These are phyloP conservation scores for Apogon hyalosoma DNA, from an alignment of 2,797 vertebrate species.

Conservation along the genomic window DNA sequence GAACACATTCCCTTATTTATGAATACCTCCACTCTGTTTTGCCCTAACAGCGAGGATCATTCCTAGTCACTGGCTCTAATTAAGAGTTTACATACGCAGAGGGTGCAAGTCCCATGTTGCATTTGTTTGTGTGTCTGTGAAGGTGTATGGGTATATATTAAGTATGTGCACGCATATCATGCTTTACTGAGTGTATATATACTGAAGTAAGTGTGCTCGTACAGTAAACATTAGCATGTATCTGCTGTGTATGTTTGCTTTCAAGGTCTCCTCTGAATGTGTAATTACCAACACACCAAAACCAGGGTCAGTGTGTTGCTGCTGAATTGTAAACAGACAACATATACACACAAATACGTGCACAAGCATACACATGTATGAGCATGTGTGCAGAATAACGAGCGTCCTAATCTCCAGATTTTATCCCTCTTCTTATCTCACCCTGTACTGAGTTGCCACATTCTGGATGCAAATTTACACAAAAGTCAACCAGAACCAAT, in stretches of 20 bases:
- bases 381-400: slow-evolving; percentile 22
- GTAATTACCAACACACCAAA: slow-evolving; percentile 62
- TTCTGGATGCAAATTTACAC: slow-evolving; percentile 64
- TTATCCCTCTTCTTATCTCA: slow-evolving; percentile 62
- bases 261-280: slow-evolving; percentile 64
- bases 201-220: neutral
- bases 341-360: slow-evolving; percentile 8
- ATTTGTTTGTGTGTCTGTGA: slow-evolving; percentile 15
- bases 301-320: slow-evolving; percentile 63
- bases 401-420: slow-evolving; percentile 64
- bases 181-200: neutral
- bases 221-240: slow-evolving; percentile 18
- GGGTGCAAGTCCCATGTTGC: slow-evolving; percentile 20
- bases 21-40: slow-evolving; percentile 42
- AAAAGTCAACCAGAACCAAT: slow-evolving; percentile 53
- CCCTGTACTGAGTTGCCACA: slow-evolving; percentile 58
- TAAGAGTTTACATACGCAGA: slow-evolving; percentile 56
- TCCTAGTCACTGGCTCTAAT: slow-evolving; percentile 52
- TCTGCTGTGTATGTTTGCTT: slow-evolving; percentile 39
- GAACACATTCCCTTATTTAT: slow-evolving; percentile 52
- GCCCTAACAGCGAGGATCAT: slow-evolving; percentile 53
- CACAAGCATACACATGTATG: slow-evolving; percentile 1
- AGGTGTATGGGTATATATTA: neutral
- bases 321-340: slow-evolving; percentile 63
- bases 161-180: neutral